These are phyloP conservation scores for Physocephala rufipes DNA, from an alignment of 2,888 invertebrate species.

Conservation along the genomic window DNA sequence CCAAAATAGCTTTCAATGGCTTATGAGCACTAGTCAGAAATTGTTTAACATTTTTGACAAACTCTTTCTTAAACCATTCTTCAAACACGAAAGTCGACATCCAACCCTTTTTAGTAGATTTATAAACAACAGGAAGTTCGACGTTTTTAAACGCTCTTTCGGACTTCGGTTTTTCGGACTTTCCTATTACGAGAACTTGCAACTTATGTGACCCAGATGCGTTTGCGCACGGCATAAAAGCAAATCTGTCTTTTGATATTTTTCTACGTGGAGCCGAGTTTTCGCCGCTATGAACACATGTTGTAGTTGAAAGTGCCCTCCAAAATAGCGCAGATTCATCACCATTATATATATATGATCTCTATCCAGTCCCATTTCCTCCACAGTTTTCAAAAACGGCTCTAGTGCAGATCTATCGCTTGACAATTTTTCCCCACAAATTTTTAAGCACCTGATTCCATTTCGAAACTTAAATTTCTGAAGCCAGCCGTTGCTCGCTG, in stretches of 20 bases:
- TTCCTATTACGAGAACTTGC: conserved; percentile 36
- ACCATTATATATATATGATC: conserved; percentile 36
- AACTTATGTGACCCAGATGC: conserved; percentile 36
- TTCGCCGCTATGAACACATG: conserved; percentile 25
- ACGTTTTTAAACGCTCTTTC: conserved; percentile 36
- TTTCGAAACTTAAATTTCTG: conserved; percentile 36
- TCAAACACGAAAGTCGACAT: conserved; percentile 23
- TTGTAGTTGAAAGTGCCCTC: conserved; percentile 33
- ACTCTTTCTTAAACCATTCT: conserved; percentile 36
- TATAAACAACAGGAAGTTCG: conserved; percentile 27
- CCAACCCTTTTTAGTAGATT: conserved; percentile 19
- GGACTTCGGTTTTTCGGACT: conserved; percentile 34
- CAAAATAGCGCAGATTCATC: conserved; percentile 35
- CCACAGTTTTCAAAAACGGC: conserved; percentile 25
- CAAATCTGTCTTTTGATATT: conserved; percentile 26
- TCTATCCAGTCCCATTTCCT: conserved; percentile 31
- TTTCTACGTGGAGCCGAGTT: conserved; percentile 34
- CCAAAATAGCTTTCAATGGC: conserved; percentile 42
- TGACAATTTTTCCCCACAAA: conserved; percentile 33
- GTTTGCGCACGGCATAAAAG: conserved; percentile 34
- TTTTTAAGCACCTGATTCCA: conserved; percentile 31
- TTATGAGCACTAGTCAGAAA: conserved; percentile 3
- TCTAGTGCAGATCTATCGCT: conserved; percentile 27
- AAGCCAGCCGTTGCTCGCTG: conserved; percentile 30
- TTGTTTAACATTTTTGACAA: conserved; percentile 31